Evolutionary conservation across 2,797 vertebrate genomes (phyloP).

Genomic region (Arrhamphus sclerolepis): DNA sequence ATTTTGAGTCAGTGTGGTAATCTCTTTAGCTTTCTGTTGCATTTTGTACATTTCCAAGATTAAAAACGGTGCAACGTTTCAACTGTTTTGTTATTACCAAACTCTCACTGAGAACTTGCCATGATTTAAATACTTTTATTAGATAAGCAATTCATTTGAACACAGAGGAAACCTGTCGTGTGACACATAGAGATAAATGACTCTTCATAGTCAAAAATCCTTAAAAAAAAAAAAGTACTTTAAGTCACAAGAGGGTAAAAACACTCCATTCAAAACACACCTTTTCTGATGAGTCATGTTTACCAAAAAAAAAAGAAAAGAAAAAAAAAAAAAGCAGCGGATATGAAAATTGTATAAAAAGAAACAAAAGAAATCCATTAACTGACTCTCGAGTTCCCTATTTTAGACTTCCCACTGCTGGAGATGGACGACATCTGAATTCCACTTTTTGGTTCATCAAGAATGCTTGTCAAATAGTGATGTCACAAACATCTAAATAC

Average conservation of each 20-base stretch:
- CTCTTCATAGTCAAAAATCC: slow-evolving; percentile 5
- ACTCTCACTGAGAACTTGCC: slow-evolving; percentile 12
- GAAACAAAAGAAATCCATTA: slow-evolving; percentile 56
- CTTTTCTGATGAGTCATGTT: slow-evolving; percentile 41
- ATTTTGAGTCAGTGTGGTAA: slow-evolving; percentile 19
- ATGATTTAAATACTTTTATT: slow-evolving; percentile 9
- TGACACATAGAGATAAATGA: slow-evolving; percentile 37
- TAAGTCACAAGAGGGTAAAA: slow-evolving; percentile 39
- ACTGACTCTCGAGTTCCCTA: slow-evolving; percentile 11
- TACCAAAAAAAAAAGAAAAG: slow-evolving; percentile 20
- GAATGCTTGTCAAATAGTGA: slow-evolving; percentile 54
- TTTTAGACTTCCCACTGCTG: slow-evolving; percentile 40
- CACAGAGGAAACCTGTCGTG: slow-evolving; percentile 59
- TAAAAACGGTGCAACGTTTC: slow-evolving; percentile 9
- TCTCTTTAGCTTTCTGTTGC: too few relatives aligned
- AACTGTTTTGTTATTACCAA: slow-evolving; percentile 1
- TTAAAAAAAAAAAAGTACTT: slow-evolving; percentile 31
- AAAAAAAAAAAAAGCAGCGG: slow-evolving; percentile 66
- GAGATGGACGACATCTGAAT: slow-evolving; percentile 45
- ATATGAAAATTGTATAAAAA: slow-evolving; percentile 63
- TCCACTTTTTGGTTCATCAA: slow-evolving; percentile 29
- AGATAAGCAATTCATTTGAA: slow-evolving; percentile 40
- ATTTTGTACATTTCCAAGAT: slow-evolving; percentile 28
- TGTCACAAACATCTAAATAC: slow-evolving; percentile 65
- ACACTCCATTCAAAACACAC: slow-evolving; percentile 55